These are phyloP conservation scores for Antheraea mylitta DNA, from an alignment of 1,140 invertebrate genomes.

Conservation along the genomic window DNA sequence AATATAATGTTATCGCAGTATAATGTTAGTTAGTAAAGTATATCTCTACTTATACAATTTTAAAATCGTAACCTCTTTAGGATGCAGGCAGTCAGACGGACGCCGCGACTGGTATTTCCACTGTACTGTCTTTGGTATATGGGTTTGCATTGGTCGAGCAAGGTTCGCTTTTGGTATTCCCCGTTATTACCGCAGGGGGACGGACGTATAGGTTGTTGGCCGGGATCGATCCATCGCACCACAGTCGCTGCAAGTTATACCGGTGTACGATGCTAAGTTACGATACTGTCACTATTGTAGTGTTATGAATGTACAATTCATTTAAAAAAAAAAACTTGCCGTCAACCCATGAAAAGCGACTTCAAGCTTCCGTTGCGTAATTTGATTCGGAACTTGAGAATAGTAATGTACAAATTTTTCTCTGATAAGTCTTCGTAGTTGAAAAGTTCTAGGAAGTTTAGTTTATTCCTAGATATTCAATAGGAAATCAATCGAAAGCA, in stretches of 20 bases:
- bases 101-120: conserved; percentile 62
- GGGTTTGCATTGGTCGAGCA: conserved; percentile 42
- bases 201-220: conserved; percentile 70
- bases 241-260: conserved; percentile 40
- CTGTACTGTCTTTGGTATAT: conserved; percentile 24
- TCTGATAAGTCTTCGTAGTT: not conserved
- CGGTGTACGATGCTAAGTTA: conserved; percentile 61
- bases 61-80: not conserved
- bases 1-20: too few relatives aligned
- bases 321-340: not conserved
- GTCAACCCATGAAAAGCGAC: not conserved
- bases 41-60: not conserved
- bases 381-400: too few relatives aligned
- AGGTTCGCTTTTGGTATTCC: conserved; percentile 67
- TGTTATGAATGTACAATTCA: conserved; percentile 20
- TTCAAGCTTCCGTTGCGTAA: too few relatives aligned
- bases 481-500: conserved; percentile 74
- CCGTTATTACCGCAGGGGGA: conserved; percentile 70
- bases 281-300: conserved; percentile 52
- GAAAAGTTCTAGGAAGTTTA: not conserved
- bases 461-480: conserved; percentile 11
- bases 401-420: not conserved
- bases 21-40: too few relatives aligned
- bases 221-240: conserved; percentile 66
- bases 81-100: conserved; percentile 38